Conservation (phyloP, 2,888 invertebrate genomes). For the Pterostichus niger region DNA sequence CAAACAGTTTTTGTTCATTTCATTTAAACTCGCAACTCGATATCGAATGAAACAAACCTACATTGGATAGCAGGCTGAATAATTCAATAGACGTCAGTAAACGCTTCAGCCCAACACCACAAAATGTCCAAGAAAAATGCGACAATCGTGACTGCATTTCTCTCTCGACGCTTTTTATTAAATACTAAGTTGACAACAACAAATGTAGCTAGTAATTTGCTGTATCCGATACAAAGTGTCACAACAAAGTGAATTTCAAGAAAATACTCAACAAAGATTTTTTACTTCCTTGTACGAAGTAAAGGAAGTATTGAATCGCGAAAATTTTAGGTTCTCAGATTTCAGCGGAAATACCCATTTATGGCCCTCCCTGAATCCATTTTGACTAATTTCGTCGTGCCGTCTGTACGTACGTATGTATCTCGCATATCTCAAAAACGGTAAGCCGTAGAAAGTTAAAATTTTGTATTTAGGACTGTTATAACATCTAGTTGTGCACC, state of each 20-base stretch:
- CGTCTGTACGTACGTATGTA: too few relatives aligned
- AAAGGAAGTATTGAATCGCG: too few relatives aligned
- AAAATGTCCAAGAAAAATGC: slow-evolving; percentile 15
- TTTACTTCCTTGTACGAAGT: too few relatives aligned
- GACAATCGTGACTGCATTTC: slow-evolving; percentile 22
- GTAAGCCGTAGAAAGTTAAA: too few relatives aligned
- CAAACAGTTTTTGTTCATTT: background rate
- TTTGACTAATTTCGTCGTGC: too few relatives aligned
- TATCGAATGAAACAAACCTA: background rate
- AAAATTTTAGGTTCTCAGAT: too few relatives aligned
- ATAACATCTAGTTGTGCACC: too few relatives aligned
- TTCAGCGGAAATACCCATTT: too few relatives aligned
- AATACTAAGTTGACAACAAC: slow-evolving; percentile 10
- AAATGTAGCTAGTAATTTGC: slow-evolving; percentile 2
- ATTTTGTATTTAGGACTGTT: too few relatives aligned
- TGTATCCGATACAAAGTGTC: background rate
- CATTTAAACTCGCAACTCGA: background rate
- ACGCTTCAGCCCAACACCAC: background rate
- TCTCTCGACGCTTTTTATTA: slow-evolving; percentile 21
- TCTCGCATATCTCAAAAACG: too few relatives aligned
- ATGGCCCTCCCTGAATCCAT: too few relatives aligned
- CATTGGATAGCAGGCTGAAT: slow-evolving; percentile 38
- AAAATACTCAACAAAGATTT: background rate
- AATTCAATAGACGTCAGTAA: slow-evolving; percentile 23
- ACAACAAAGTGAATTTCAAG: background rate